Evolutionary conservation across 1,140 invertebrate genomes (phyloP).

Genomic region (Atta colombica): DNA sequence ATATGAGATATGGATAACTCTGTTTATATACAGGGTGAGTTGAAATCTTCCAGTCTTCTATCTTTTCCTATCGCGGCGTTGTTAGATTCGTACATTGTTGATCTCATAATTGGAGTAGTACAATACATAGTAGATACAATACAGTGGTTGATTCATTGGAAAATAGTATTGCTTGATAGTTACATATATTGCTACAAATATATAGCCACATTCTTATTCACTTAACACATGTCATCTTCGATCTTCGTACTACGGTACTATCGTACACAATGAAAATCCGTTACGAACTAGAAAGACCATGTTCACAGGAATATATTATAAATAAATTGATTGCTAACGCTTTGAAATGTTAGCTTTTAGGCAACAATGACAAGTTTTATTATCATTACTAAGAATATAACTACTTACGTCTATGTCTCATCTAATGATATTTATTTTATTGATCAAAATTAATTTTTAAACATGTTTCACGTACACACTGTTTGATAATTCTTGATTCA

Average conservation of each 20-base stretch:
- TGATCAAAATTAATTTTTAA: conserved; percentile 31
- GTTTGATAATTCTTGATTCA: conserved; percentile 30
- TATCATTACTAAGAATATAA: conserved; percentile 36
- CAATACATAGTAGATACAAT: not conserved
- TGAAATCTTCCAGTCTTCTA: conserved; percentile 51
- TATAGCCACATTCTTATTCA: conserved; percentile 46
- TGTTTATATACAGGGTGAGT: conserved; percentile 65
- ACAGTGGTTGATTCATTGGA: conserved; percentile 60
- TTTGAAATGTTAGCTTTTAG: conserved; percentile 49
- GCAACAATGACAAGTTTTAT: conserved; percentile 22
- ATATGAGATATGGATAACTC: conserved; percentile 64
- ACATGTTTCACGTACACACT: conserved; percentile 12
- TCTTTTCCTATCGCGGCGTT: conserved; percentile 38
- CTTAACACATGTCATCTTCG: conserved; percentile 43
- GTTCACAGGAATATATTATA: conserved; percentile 39
- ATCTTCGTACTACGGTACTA: conserved; percentile 49
- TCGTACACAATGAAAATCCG: conserved; percentile 38
- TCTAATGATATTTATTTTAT: conserved; percentile 21
- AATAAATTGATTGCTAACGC: conserved; percentile 48
- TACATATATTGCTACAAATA: conserved; percentile 5
- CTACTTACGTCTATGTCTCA: conserved; percentile 13
- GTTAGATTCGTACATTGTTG: conserved; percentile 64
- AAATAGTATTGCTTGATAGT: conserved; percentile 51
- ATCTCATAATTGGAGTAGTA: conserved; percentile 51
- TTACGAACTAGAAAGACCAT: conserved; percentile 3